phyloP scores from a whole-genome alignment of 2,888 invertebrate genomes.

The Tachina grossa region DNA sequence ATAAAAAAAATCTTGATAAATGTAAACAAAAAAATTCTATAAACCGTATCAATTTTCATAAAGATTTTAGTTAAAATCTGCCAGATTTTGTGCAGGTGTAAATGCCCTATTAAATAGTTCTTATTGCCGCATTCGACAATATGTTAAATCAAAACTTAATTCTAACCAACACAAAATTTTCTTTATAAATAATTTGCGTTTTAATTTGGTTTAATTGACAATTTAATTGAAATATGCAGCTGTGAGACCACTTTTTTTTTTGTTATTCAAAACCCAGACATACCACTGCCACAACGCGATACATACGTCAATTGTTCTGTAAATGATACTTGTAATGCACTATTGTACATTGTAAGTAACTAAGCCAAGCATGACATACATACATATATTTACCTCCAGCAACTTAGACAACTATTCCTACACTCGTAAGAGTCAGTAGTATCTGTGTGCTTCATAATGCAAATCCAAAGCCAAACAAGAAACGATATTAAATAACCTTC shows the following conservation, averaged over 20 bases:
- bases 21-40: too few species aligned
- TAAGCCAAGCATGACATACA: conserved; percentile 57
- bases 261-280: conserved; percentile 10
- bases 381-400: conserved; percentile 61
- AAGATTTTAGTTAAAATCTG: too few species aligned
- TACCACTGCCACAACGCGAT: background rate
- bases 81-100: too few species aligned
- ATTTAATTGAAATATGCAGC: conserved; percentile 53
- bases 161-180: conserved; percentile 18
- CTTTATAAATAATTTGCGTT: background rate
- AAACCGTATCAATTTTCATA: too few species aligned
- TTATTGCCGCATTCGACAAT: background rate
- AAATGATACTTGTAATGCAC: conserved; percentile 44
- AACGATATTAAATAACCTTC: conserved; percentile 66
- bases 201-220: conserved; percentile 42
- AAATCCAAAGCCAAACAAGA: conserved; percentile 33
- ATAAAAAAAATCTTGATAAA: too few species aligned
- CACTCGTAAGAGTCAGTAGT: background rate
- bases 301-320: conserved; percentile 59
- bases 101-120: background rate
- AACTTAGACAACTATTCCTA: conserved; percentile 38
- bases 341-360: conserved; percentile 33
- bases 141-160: background rate
- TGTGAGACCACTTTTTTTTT: conserved; percentile 25
- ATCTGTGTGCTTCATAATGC: conserved; percentile 9